Evolutionary conservation across 2,113 vertebrate species (phyloP), one percentile per base, ranked within the genome.

Genomic region (Rhagologus leucostigma): DNA sequence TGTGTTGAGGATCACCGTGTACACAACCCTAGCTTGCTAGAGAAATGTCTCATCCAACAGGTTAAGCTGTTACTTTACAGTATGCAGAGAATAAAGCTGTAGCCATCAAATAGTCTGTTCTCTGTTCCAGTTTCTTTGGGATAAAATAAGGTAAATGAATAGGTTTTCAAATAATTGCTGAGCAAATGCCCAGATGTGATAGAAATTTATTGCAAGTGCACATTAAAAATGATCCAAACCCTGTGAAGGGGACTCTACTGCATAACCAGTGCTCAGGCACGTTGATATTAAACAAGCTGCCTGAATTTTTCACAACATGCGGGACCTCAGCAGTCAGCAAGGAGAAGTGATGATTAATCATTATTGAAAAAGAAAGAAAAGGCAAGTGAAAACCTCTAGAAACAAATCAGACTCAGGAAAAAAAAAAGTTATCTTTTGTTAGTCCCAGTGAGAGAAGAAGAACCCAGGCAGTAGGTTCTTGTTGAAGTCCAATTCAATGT

Each of bases 11-110:
- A 73, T 82, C n/a, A 53, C 76, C 32, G 33, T 27, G 37, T 75
- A 71, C 80, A 81, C 63, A 75, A 24, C 11, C 55, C 68, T 84
- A 71, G 55, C 73, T 93, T 78, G 49, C 60, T 49, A 56, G 53
- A 42, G 46, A 56, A 86, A 78, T 76, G 44, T 46, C 14, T 75
- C 41, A 84, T 64, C 71, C 64, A 52, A 52, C 55, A 91, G 46
- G 35, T 78, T 77, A 82, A 87, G 49, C 60, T 84, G 37, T 89
- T 91, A 44, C 63, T 78, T 82, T 63, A 73, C 63, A 63, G 50
- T 74, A 67, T 68, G n/a, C 62, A 84, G 86, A 82, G 62, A 95
- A 96, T 97, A 96, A 97, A 96, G 47, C 71, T 87, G 44, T 87
- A 62, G 30, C 67, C 46, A 49, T 87, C 37, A 91, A 86, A 73